Evolutionary conservation across 2,888 invertebrate genomes (phyloP).

Genomic region (Cetonia aurata): DNA sequence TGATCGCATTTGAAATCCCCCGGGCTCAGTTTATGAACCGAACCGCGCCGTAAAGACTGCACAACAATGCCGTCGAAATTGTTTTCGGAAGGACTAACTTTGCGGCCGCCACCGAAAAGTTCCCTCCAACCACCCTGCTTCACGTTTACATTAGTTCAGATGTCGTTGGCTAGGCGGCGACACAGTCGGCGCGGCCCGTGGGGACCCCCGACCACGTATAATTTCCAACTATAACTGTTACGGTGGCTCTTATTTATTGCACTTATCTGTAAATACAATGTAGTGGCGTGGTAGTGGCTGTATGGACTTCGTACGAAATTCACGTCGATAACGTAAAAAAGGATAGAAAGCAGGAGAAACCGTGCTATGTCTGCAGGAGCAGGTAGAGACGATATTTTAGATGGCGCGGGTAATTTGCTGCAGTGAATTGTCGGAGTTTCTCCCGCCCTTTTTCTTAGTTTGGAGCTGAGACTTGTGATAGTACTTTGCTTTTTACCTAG

Average conservation of each 20-base stretch:
- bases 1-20: conserved; percentile 60
- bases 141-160: conserved; percentile 44
- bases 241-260: conserved; percentile 33
- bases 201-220: conserved; percentile 15
- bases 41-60: conserved; percentile 57
- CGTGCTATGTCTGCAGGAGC: not conserved
- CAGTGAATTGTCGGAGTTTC: not conserved
- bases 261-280: conserved; percentile 35
- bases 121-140: conserved; percentile 13
- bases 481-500: too few relatives aligned
- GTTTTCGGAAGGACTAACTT: conserved; percentile 54
- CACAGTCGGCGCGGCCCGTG: not conserved
- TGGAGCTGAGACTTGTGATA: too few relatives aligned
- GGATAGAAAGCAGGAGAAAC: not conserved
- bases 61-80: conserved; percentile 58
- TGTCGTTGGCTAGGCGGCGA: conserved; percentile 7
- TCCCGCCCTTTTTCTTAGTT: too few relatives aligned
- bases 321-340: conserved; percentile 15
- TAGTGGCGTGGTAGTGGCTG: not conserved
- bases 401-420: not conserved
- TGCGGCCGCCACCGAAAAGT: conserved; percentile 44
- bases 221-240: conserved; percentile 39
- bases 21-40: conserved; percentile 59
- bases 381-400: not conserved
- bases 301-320: not conserved